Evolutionary conservation across 2,113 vertebrate species (phyloP).

Genomic region (Burhinus oedicnemus): DNA sequence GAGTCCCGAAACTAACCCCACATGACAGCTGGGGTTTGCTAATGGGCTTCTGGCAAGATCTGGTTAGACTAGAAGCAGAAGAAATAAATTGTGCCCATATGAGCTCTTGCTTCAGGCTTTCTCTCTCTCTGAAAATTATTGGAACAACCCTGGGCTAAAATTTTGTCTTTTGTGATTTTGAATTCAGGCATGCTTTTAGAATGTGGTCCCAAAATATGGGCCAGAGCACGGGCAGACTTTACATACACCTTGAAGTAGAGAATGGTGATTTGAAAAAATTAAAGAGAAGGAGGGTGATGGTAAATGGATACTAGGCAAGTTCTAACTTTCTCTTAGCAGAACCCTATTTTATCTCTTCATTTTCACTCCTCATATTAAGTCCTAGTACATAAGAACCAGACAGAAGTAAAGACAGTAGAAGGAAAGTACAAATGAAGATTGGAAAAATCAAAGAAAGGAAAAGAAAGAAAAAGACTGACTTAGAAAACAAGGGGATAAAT

Average conservation of each 20-base stretch:
- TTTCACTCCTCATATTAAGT: neutral
- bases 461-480: neutral
- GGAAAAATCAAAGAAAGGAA: neutral
- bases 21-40: neutral
- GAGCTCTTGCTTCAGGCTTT: neutral
- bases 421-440: neutral
- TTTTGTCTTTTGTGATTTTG: neutral
- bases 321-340: neutral
- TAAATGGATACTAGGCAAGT: neutral
- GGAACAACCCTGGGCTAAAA: neutral
- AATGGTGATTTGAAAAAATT: neutral
- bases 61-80: neutral
- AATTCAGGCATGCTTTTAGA: neutral
- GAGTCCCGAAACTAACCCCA: neutral
- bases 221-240: neutral
- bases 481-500: neutral
- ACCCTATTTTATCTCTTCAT: neutral
- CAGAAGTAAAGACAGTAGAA: neutral
- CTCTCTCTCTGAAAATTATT: neutral
- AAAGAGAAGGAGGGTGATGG: neutral
- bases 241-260: neutral
- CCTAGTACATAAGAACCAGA: neutral
- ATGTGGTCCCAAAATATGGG: neutral
- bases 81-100: neutral
- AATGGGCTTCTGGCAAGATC: neutral